Evolutionary conservation across 2,797 vertebrate genomes (phyloP), one percentile per base, ranked within the genome.

Genomic region (Peromyscus eremicus): DNA sequence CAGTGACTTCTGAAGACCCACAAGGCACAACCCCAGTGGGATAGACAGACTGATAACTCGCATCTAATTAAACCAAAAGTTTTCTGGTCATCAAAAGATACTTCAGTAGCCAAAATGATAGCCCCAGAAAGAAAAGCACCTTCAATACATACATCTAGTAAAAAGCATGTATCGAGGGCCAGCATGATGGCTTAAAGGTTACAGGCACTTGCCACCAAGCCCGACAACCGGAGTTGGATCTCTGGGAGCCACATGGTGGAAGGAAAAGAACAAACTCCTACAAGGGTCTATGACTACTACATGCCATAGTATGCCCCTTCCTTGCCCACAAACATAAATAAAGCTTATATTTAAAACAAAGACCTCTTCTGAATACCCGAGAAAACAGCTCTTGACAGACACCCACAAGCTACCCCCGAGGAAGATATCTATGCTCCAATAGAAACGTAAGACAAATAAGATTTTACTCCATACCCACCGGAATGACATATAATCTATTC

Each of bases 361-460:
- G 29, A 86, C n/a, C 43, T 52, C 34, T 75, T 55, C 46, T 3
- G 79, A 77, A 85, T 62, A 87, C 81, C 0, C 55, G 73, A 87
- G 81, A 91, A 90, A 71, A 71, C 21, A 93, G 83, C 19, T n/a
- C 68, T 71, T 94, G 92, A 21, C 13, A 64, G 62, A 85, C 43
- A 29, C 77, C 83, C 55, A 92, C 21, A 83, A 83, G 77, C 55
- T 52, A 82, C 25, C 43, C 82, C 77, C 14, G 86, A 57, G 55
- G 68, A 57, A 64, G 66, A 7, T 80, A 94, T 21, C 60, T 57
- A 71, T 57, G 8, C 14, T 55, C 40, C 40, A n/a, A 52, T 23
- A 19, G 66, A 83, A 88, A 87, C 77, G 23, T 32, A 93, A 79
- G 27, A 62, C 2, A 49, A 12, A 49, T 60, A 79, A 66, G 60